Base-by-base conservation (phyloP, 1,140 invertebrate genomes). In the Habropoda laboriosa region DNA sequence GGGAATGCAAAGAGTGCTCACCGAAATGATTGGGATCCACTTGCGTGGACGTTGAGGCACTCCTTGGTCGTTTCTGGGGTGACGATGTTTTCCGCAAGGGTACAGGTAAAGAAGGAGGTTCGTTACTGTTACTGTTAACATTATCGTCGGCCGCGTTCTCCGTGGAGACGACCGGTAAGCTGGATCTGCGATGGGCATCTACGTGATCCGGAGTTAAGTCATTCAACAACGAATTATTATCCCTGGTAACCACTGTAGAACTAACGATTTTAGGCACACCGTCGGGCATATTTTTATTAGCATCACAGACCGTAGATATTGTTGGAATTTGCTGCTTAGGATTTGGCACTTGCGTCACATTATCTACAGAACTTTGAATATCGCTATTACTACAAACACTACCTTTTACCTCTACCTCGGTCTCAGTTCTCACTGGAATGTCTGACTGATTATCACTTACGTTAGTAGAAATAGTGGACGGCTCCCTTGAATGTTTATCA, bases 21-120 rank as follows among this genome's bases (percentile, higher is more conserved):
- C 96, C 96, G 89, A 97, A 97, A 93, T 97, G 96, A 94, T 96
- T 96, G 55, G 95, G 95, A 90, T 97, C 96, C 72, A 96, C 96
- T 94, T 96, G 96, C 24, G 96, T 96, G 72, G 96, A 96, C 32
- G 96, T 96, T 51, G 95, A 96, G 81, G 96, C 95, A 93, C 96
- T 96, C 89, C 95, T 93, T 80, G 95, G 95, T 92, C 95, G 92
- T 91, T 96, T 95, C 63, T 95, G 94, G 42, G 94, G 95, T 67
- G 93, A 93, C 77, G 90, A 92, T 81, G 83, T 92, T 86, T 87
- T 92, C 87, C 83, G 81, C 86, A 85, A 82, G 24, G 84, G 89
- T 78, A 88, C 81, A 68, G 89, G 88, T 64, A 91, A 71, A 70
- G 95, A 94, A 71, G 82, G 87, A 78, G 89, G 88, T 77, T 92